Conservation (phyloP, 2,888 invertebrate species). For the Anoplius nigerrimus region DNA sequence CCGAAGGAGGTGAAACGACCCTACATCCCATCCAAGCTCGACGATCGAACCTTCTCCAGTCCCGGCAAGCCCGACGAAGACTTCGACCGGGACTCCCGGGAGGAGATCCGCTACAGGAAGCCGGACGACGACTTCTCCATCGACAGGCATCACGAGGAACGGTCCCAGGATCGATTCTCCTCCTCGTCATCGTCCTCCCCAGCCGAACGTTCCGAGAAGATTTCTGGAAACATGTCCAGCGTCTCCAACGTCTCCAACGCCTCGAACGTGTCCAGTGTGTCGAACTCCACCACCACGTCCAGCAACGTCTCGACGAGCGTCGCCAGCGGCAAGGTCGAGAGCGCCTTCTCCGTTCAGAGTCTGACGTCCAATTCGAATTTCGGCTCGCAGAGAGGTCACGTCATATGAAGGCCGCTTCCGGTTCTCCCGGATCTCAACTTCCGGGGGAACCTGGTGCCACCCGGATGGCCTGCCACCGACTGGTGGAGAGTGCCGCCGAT, state of each 20-base stretch:
- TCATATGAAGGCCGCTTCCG: conserved; percentile 91
- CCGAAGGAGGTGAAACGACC: conserved; percentile 66
- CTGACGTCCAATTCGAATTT: conserved; percentile 67
- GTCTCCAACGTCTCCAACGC: conserved; percentile 33
- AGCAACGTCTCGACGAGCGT: background rate
- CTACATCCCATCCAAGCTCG: conserved; percentile 46
- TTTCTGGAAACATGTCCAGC: conserved; percentile 13
- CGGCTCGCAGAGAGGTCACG: conserved; percentile 77
- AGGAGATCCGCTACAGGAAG: conserved; percentile 57
- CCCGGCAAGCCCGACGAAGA: conserved; percentile 67
- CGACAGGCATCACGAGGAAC: conserved; percentile 61
- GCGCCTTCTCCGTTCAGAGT: conserved; percentile 71
- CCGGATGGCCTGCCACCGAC: conserved; percentile 75
- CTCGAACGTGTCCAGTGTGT: conserved; percentile 31
- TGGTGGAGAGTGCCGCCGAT: conserved; percentile 73
- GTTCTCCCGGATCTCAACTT: conserved; percentile 81
- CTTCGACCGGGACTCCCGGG: conserved; percentile 54
- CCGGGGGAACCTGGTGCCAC: conserved; percentile 77
- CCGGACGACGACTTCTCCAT: conserved; percentile 43
- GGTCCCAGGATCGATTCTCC: conserved; percentile 63
- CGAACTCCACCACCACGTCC: conserved; percentile 25
- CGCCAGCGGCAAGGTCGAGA: conserved; percentile 49
- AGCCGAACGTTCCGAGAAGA: conserved; percentile 46
- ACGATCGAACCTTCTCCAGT: conserved; percentile 60
- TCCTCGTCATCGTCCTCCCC: conserved; percentile 62